These are phyloP conservation scores for Trachelus tabidus DNA, from an alignment of 2,888 invertebrate species.

Conservation along the genomic window DNA sequence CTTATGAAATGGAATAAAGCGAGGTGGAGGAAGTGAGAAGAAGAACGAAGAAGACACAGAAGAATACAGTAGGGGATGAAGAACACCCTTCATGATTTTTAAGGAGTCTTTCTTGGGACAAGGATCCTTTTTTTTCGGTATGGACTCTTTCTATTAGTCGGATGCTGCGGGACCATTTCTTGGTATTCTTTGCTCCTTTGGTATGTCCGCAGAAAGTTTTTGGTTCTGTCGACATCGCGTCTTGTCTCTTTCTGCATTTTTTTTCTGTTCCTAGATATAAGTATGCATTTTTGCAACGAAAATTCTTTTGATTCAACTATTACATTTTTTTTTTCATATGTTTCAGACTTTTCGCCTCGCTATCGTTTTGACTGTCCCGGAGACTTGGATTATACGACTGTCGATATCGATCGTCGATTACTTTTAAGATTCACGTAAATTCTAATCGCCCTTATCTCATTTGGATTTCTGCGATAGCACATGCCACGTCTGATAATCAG, in stretches of 20 bases:
- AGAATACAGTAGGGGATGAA: not conserved
- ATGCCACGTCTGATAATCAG: not conserved
- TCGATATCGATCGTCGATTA: not conserved
- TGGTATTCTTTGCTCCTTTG: not conserved
- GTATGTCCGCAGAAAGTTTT: not conserved
- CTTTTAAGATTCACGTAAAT: not conserved
- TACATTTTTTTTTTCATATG: conserved; percentile 10
- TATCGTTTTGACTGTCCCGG: conserved; percentile 10
- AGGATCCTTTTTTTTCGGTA: not conserved
- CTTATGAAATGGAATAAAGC: not conserved
- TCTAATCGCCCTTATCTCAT: not conserved
- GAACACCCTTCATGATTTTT: not conserved
- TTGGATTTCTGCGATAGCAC: not conserved
- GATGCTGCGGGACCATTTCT: not conserved
- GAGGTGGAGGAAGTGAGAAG: not conserved
- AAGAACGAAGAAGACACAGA: not conserved
- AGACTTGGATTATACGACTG: not conserved
- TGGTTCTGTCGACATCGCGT: not conserved
- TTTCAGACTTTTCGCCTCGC: conserved; percentile 14
- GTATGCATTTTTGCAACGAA: too few species aligned
- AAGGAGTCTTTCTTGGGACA: not conserved
- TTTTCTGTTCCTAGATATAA: too few species aligned
- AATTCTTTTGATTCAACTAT: not conserved
- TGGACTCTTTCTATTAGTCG: not conserved
- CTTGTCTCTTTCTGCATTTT: not conserved